Base-by-base conservation (phyloP, 2,797 vertebrate species). In the Pseudotriccus pelzelni region DNA sequence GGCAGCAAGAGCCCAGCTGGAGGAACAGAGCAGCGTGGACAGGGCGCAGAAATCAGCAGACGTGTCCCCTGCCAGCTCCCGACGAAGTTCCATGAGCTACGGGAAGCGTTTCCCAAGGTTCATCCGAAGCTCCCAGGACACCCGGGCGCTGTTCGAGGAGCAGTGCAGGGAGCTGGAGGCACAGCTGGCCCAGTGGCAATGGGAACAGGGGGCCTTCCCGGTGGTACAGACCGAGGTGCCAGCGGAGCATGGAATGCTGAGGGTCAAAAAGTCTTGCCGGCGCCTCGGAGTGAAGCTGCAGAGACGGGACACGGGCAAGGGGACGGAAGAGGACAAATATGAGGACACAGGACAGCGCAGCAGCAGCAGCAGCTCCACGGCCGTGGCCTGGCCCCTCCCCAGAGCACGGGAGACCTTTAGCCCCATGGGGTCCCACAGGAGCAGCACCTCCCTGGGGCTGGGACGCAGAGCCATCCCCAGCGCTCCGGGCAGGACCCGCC, bases 381-480 rank as follows among this genome's bases (percentile, higher is more conserved):
- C 25, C 67, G 3, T 1, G 19, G n/a, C 7, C 9, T 10, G 27
- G 59, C 2, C 14, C 2, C 17, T 17, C 14, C 11, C 28, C 0
- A 62, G 9, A 21, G 44, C 34, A 19, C 24, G 0, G 52, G 32
- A 7, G 44, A 6, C 0, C 60, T 25, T 21, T 0, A 21, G 17
- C 46, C 25, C 19, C 17, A 0, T 0, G 28, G 37, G n/a, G 4
- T 9, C 37, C 0, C 10, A 39, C 43, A 2, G 1, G 66, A 15
- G 30, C 22, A 4, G 3, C 43, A 1, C 19, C 59, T 44, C 52
- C 1, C 2, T 6, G 46, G 39, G 9, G 37, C 67, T 1, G 39
- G 62, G 9, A 14, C 2, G 46, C 85, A 9, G 46, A 11, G 4
- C 23, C 6, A 2, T 2, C 32, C 2, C 9, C 2, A 1, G 34